Evolutionary conservation across 2,113 vertebrate species (phyloP), one percentile per base, ranked within the genome.

Genomic region (Gnathonemus echidnorhynchus): DNA sequence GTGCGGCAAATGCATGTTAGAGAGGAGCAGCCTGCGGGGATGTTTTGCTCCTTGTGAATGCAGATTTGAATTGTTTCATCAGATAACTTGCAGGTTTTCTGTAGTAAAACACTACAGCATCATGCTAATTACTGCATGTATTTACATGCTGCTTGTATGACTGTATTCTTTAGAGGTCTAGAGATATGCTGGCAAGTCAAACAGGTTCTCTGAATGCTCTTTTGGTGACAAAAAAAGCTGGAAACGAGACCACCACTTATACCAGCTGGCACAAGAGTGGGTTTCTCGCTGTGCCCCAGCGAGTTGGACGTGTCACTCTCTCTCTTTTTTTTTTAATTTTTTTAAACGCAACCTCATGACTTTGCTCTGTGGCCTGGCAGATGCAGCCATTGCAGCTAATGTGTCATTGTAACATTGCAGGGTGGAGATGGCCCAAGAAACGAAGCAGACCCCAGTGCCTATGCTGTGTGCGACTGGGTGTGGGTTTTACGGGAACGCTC

Each of bases 391-490:
- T 5, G 27, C n/a, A 31, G n/a, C 62, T 70, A 31, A 31, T 31
- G n/a, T 70, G 62, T 70, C 62, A 70, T 70, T 70, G 8, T 66
- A 66, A 66, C 58, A 66, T 31, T 11, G 49, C 49, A 94, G 93
- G 95, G 95, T 93, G 93, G 95, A 93, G 90, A 98, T 98, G 97
- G 97, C 97, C 94, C 97, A 98, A 95, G 97, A 98, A 95, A 96
- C 97, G 0, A 98, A 98, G 92, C 97, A 97, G 92, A 97, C 96
- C 94, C 97, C 97, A 94, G 97, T 93, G 94, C 97, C 97, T 92
- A 96, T 97, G 95, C 96, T 97, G 48, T 98, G 97, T 94, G 96
- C 97, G 89, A 98, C 96, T 87, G 97, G 97, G 91, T 98, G 97
- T 80, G 97, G 97, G 66, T 98, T 98, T 93, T 98, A 98, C 21